Evolutionary conservation across 2,113 vertebrate genomes (phyloP).

Genomic region (Marmota flaviventris): DNA sequence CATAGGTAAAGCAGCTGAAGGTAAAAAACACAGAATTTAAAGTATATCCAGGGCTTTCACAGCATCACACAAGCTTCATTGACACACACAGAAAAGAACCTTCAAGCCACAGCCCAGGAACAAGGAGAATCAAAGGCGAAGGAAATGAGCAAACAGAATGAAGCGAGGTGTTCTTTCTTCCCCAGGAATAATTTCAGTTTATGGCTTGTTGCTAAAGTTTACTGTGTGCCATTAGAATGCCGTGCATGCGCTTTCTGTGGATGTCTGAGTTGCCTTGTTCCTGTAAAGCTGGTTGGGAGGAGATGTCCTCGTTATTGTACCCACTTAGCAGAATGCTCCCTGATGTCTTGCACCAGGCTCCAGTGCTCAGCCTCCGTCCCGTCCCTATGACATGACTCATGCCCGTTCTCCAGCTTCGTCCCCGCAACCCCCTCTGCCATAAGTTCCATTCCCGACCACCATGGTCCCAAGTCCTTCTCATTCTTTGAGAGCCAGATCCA

Average conservation of each 20-base stretch:
- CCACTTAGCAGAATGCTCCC: not conserved
- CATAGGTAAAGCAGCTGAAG: not conserved
- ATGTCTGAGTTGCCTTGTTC: not conserved
- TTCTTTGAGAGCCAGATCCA: not conserved
- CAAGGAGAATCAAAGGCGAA: slow-evolving; percentile 57
- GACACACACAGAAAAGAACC: slow-evolving; percentile 7
- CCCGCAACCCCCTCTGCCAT: not conserved
- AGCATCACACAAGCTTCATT: not conserved
- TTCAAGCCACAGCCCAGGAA: slow-evolving; percentile 37
- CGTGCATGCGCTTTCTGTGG: not conserved
- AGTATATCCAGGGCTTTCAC: not conserved
- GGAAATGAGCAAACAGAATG: slow-evolving; percentile 31
- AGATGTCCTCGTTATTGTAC: fast-evolving
- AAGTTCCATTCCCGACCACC: not conserved
- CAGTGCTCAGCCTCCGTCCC: not conserved
- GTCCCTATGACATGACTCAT: not conserved
- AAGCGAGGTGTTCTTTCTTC: slow-evolving; percentile 1
- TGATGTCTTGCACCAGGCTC: not conserved
- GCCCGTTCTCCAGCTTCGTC: not conserved
- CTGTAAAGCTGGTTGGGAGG: not conserved
- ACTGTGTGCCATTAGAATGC: not conserved
- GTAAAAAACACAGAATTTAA: not conserved
- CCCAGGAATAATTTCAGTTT: slow-evolving; percentile 63
- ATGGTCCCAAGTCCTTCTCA: not conserved
- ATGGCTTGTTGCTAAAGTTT: slow-evolving; percentile 35